phyloP scores from a whole-genome alignment of 2,888 invertebrate genomes.

The Zaprionus lineosus region DNA sequence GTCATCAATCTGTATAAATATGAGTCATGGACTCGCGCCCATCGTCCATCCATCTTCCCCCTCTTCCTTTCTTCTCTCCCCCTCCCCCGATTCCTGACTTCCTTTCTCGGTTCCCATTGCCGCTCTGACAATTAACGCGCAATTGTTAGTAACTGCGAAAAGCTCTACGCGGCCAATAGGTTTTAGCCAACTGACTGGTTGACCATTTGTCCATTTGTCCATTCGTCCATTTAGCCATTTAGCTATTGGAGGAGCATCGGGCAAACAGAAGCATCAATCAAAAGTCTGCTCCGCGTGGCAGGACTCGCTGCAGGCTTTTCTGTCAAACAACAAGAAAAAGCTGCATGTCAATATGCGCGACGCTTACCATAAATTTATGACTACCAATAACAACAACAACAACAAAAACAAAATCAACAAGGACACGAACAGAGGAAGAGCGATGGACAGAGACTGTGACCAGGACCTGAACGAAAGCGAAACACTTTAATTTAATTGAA shows the following conservation, averaged over 20 bases:
- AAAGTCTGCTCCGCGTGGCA: constrained; percentile 31
- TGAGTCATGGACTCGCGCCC: constrained; percentile 53
- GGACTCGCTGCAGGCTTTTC: constrained; percentile 27
- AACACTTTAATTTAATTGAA: constrained; percentile 54
- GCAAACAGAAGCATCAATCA: constrained; percentile 73
- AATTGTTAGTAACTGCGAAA: constrained; percentile 38
- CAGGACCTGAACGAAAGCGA: constrained; percentile 6
- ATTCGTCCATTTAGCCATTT: too few species aligned
- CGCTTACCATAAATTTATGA: constrained; percentile 53
- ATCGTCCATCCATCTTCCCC: too few species aligned
- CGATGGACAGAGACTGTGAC: too few species aligned
- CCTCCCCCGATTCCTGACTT: too few species aligned
- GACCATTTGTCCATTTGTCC: neutral
- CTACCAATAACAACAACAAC: constrained; percentile 21
- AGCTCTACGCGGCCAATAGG: constrained; percentile 23
- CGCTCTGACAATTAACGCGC: constrained; percentile 46
- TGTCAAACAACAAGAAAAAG: constrained; percentile 46
- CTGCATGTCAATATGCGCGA: constrained; percentile 57
- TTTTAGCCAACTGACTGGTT: neutral
- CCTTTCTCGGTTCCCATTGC: too few species aligned
- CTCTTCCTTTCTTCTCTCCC: too few species aligned
- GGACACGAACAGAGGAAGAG: neutral
- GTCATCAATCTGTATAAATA: constrained; percentile 56
- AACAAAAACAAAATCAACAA: constrained; percentile 13
- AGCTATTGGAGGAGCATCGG: too few species aligned